phyloP scores from a whole-genome alignment of 2,113 vertebrate genomes.

The Gallinago media region DNA sequence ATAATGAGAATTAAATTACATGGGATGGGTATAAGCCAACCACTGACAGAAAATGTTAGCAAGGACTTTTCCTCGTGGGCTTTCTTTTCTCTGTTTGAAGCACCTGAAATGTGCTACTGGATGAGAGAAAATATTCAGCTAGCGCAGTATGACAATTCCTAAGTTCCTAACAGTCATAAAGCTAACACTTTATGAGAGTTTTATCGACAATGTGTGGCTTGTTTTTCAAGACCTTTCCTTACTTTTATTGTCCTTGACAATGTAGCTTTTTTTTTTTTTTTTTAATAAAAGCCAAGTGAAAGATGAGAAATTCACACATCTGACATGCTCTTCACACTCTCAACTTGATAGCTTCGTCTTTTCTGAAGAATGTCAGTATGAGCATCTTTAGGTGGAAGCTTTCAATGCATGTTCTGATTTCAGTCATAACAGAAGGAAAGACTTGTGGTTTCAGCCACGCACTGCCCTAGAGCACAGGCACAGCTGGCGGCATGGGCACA shows the following conservation, averaged over 20 bases:
- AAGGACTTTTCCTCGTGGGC: not conserved
- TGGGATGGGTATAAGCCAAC: not conserved
- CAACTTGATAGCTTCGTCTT: not conserved
- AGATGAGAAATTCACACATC: conserved; percentile 28
- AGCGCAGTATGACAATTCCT: not conserved
- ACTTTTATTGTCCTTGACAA: conserved; percentile 16
- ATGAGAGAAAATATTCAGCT: not conserved
- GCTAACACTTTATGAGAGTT: not conserved
- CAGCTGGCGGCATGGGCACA: not conserved
- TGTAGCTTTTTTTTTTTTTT: not conserved
- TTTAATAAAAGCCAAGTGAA: not conserved
- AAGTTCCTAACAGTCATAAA: not conserved
- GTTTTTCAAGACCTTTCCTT: not conserved
- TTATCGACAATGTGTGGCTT: not conserved
- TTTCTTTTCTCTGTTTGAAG: not conserved
- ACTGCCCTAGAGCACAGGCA: not conserved
- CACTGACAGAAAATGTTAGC: not conserved
- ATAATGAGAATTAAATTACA: not conserved
- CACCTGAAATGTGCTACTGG: not conserved
- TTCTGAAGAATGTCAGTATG: not conserved
- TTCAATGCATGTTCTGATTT: conserved; percentile 12
- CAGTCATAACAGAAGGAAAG: not conserved
- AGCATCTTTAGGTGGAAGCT: not conserved
- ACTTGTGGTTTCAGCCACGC: not conserved
- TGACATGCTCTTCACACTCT: not conserved